A percentile compares a stretch with the other conserved stretches of the same genome.
Evolutionary conservation across 2,888 invertebrate genomes (phyloP).

Genomic region (Plagodis pulveraria): DNA sequence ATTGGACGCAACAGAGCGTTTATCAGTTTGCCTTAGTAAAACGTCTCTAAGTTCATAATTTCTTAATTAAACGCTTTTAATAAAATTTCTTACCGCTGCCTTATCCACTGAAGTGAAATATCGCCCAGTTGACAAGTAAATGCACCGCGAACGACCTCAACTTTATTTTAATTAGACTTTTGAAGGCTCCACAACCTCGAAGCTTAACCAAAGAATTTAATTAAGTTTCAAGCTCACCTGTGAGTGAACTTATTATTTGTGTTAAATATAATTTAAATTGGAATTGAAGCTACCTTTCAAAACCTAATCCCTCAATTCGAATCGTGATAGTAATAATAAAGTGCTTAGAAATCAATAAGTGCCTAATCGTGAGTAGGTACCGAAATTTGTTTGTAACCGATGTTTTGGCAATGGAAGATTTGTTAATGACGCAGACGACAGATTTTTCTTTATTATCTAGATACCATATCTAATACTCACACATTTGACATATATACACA

Average conservation of each 20-base stretch:
- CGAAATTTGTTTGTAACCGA: no score
- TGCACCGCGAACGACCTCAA: slow-evolving; percentile 34
- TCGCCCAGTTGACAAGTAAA: slow-evolving; percentile 29
- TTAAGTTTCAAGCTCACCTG: slow-evolving; percentile 42
- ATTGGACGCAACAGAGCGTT: no score
- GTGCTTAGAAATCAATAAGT: no score
- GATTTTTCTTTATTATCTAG: no score
- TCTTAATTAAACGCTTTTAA: background rate
- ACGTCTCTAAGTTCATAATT: background rate
- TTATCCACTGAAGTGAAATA: slow-evolving; percentile 7
- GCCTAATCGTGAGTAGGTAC: no score
- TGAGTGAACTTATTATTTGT: slow-evolving; percentile 29
- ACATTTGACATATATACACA: no score
- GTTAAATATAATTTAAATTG: slow-evolving; percentile 17
- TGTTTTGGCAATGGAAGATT: no score
- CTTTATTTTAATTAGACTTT: slow-evolving; percentile 44
- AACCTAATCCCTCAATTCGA: background rate
- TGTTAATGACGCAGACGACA: background rate
- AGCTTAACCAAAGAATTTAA: slow-evolving; percentile 43
- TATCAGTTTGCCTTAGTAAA: no score
- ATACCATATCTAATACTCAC: no score
- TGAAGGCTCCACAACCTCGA: slow-evolving; percentile 33
- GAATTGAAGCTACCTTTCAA: slow-evolving; percentile 6
- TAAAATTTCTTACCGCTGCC: background rate
- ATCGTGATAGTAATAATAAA: no score